Conservation (phyloP, 2,113 vertebrate genomes). For the Strigops habroptila region DNA sequence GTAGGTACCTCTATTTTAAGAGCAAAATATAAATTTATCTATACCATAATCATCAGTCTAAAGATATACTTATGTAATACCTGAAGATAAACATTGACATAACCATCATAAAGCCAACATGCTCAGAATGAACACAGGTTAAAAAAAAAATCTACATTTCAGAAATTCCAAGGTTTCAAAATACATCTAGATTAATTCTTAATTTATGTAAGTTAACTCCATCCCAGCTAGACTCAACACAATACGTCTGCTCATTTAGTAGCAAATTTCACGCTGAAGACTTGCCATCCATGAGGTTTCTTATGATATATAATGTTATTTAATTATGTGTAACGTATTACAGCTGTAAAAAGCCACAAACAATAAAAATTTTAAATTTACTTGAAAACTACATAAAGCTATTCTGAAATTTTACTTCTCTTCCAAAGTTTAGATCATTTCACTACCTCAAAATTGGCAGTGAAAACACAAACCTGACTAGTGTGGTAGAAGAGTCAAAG, state of each 20-base stretch:
- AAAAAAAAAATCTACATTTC: not conserved
- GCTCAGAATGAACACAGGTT: not conserved
- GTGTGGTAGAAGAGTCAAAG: not conserved
- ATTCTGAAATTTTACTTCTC: not conserved
- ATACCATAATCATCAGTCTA: not conserved
- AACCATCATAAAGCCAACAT: not conserved
- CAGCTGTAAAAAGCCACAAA: not conserved
- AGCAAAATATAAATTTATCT: not conserved
- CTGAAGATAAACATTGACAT: not conserved
- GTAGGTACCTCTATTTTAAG: not conserved
- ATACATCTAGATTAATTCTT: not conserved
- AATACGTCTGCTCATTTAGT: not conserved
- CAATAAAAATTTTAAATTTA: not conserved
- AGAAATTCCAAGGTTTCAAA: not conserved
- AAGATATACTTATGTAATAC: not conserved
- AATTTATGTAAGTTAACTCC: not conserved
- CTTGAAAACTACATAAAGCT: not conserved
- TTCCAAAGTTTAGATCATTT: not conserved
- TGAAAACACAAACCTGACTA: not conserved
- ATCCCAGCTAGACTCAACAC: not conserved
- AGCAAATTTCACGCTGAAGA: not conserved
- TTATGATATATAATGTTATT: not conserved
- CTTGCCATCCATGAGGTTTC: not conserved
- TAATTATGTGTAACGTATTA: not conserved
- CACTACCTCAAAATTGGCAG: not conserved